phyloP scores from a whole-genome alignment of 2,113 vertebrate species.

The Syngnathus typhle region DNA sequence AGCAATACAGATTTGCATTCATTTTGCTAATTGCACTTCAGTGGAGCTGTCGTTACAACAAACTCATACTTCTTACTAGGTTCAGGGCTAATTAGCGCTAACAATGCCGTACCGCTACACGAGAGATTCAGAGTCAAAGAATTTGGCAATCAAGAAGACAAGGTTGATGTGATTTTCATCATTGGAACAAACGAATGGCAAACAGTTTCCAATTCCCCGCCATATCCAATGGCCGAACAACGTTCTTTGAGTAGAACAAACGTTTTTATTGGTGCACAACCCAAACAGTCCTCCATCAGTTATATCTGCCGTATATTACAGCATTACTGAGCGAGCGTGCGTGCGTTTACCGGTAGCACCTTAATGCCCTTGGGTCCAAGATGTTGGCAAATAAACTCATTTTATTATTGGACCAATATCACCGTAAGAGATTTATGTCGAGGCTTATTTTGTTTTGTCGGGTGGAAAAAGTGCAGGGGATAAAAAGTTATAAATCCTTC shows the following conservation, averaged over 20 bases:
- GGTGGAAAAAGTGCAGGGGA: not conserved
- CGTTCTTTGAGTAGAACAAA: not conserved
- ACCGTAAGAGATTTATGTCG: not conserved
- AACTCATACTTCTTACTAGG: not conserved
- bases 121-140: not conserved
- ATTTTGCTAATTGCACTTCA: not conserved
- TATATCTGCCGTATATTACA: not conserved
- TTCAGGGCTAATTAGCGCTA: not conserved
- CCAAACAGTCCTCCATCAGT: not conserved
- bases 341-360: not conserved
- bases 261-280: not conserved
- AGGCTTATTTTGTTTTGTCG: constrained; percentile 5
- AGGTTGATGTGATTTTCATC: not conserved
- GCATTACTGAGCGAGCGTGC: not conserved
- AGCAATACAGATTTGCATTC: not conserved
- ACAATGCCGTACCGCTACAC: not conserved
- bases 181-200: not conserved
- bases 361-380: not conserved
- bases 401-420: constrained; percentile 7
- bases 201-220: not conserved
- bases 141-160: not conserved
- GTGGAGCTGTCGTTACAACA: not conserved
- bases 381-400: constrained; percentile 3
- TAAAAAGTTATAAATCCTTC: not conserved
- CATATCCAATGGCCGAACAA: not conserved